Percentiles rank a stretch among this genome's conserved stretches.
Conservation (phyloP, 2,113 vertebrate genomes). For the Calonectris borealis region DNA sequence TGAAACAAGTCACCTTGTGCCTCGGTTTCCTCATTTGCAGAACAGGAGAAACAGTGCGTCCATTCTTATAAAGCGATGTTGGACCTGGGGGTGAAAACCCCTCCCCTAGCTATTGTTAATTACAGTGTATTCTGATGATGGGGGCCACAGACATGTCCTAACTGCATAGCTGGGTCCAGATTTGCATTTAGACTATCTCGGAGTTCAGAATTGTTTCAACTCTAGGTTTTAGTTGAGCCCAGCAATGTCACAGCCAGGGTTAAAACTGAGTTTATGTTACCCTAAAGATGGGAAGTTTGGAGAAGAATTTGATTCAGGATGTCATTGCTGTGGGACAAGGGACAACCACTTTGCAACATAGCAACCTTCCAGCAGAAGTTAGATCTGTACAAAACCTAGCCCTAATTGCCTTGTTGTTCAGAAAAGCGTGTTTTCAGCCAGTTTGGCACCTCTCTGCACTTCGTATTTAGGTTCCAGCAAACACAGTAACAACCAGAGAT, state of each 20-base stretch:
- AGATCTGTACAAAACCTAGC: not conserved
- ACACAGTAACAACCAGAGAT: not conserved
- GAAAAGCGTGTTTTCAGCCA: not conserved
- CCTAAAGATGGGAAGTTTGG: not conserved
- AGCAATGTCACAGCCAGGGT: not conserved
- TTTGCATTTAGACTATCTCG: not conserved
- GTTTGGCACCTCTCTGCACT: not conserved
- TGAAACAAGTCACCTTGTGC: not conserved
- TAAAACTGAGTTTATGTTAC: not conserved
- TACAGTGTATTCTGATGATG: not conserved
- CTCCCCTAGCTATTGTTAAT: not conserved
- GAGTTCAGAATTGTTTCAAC: not conserved
- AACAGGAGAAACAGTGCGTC: not conserved
- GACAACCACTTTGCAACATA: not conserved
- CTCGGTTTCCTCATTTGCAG: not conserved
- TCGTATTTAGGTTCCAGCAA: not conserved
- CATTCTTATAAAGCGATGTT: not conserved
- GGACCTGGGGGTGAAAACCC: rapidly evolving
- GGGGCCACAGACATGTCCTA: not conserved
- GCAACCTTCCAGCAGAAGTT: not conserved
- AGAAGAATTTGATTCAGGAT: not conserved
- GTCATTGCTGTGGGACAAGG: not conserved
- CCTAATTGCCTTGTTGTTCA: not conserved
- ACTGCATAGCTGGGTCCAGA: not conserved
- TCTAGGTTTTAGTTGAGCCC: not conserved